Conservation (phyloP, 2,797 vertebrate genomes). For the Sebastes minor region DNA sequence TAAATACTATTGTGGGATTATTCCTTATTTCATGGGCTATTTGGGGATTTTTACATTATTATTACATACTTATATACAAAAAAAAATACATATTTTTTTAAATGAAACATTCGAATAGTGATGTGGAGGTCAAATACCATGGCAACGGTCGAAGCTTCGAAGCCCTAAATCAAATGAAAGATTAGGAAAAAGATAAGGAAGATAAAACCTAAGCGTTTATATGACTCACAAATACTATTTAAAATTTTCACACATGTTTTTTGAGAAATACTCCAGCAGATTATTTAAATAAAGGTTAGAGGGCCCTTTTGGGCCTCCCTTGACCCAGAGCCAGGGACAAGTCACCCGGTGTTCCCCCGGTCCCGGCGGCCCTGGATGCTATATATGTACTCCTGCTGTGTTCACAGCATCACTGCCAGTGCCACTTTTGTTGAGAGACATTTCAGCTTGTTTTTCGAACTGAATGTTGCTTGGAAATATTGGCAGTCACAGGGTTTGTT, state of each 20-base stretch:
- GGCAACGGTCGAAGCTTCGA: no score
- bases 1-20: no score
- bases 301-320: background rate
- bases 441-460: conserved; percentile 25
- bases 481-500: conserved; percentile 44
- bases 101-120: no score
- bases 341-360: background rate
- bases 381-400: conserved; percentile 22
- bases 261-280: background rate
- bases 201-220: background rate
- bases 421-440: conserved; percentile 29
- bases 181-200: no score
- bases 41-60: no score
- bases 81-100: no score
- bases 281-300: no score
- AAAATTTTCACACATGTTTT: background rate
- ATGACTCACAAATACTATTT: background rate
- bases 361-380: background rate
- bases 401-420: conserved; percentile 13
- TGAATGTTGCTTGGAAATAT: conserved; percentile 46
- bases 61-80: no score
- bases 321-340: background rate
- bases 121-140: no score
- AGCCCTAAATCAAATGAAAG: no score
- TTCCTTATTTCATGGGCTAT: no score